These are phyloP conservation scores for Stenodera caucasica DNA, from an alignment of 2,888 invertebrate genomes.

Conservation along the genomic window DNA sequence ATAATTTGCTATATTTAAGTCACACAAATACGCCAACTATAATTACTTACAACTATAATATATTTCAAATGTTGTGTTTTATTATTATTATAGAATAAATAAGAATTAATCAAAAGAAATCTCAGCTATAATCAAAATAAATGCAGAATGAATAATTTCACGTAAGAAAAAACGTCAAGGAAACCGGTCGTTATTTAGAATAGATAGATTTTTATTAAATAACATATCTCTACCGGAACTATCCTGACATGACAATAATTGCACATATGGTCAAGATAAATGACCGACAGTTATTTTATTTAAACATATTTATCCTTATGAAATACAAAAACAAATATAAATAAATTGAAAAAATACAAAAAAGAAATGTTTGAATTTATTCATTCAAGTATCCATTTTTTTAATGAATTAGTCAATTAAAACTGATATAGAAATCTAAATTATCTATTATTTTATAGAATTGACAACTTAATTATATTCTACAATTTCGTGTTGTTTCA, in stretches of 20 bases:
- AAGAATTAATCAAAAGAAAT: background rate
- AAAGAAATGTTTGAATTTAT: too few species aligned
- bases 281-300: conserved; percentile 1
- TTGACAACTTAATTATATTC: conserved; percentile 5
- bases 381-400: too few species aligned
- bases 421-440: background rate
- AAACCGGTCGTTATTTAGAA: background rate
- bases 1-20: conserved; percentile 6
- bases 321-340: background rate
- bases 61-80: background rate
- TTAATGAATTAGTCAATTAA: background rate
- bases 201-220: background rate
- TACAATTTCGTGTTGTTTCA: conserved; percentile 3
- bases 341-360: background rate
- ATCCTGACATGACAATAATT: conserved; percentile 2
- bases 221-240: conserved; percentile 6
- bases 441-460: background rate
- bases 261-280: conserved; percentile 8
- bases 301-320: background rate
- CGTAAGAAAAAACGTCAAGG: background rate
- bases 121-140: background rate
- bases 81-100: background rate
- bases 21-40: background rate
- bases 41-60: background rate
- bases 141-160: background rate